Percentiles rank a stretch among this genome's conserved stretches.
phyloP scores from a whole-genome alignment of 2,797 vertebrate genomes.

The Chaunax sp. region DNA sequence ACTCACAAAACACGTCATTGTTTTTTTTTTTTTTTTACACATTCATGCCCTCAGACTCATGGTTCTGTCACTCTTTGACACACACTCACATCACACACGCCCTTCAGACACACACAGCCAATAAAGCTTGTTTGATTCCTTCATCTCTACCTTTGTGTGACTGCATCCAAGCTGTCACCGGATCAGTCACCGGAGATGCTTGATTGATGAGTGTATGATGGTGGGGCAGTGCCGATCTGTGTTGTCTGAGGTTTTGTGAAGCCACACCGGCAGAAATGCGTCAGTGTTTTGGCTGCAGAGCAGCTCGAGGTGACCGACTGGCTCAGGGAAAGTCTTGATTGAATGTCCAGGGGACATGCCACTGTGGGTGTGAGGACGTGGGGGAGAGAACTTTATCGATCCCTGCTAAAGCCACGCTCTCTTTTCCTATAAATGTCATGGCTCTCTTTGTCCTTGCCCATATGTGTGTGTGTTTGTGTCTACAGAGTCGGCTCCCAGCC shows the following conservation, averaged over 20 bases:
- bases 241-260: conserved; percentile 41
- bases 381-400: conserved; percentile 58
- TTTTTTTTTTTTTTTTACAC: background rate
- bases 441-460: conserved; percentile 30
- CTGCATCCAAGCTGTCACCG: conserved; percentile 11
- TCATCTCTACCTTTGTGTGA: conserved; percentile 22
- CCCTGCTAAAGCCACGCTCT: conserved; percentile 30
- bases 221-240: conserved; percentile 9
- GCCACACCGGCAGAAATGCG: conserved; percentile 12
- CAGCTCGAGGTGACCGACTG: conserved; percentile 40
- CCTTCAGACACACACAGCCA: background rate
- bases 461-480: conserved; percentile 8
- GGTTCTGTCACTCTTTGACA: background rate
- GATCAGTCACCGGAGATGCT: conserved; percentile 39
- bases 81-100: conserved; percentile 8
- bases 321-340: conserved; percentile 41
- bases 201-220: conserved; percentile 52
- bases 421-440: conserved; percentile 44
- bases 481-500: too few relatives aligned
- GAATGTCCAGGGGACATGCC: conserved; percentile 36
- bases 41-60: background rate
- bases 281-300: conserved; percentile 16
- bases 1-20: background rate
- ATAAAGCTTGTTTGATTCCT: conserved; percentile 21
- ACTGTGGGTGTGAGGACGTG: conserved; percentile 42